A percentile compares a stretch with the other conserved stretches of the same genome.
Evolutionary conservation across 2,113 vertebrate genomes (phyloP).

Genomic region (Dromas ardeola): DNA sequence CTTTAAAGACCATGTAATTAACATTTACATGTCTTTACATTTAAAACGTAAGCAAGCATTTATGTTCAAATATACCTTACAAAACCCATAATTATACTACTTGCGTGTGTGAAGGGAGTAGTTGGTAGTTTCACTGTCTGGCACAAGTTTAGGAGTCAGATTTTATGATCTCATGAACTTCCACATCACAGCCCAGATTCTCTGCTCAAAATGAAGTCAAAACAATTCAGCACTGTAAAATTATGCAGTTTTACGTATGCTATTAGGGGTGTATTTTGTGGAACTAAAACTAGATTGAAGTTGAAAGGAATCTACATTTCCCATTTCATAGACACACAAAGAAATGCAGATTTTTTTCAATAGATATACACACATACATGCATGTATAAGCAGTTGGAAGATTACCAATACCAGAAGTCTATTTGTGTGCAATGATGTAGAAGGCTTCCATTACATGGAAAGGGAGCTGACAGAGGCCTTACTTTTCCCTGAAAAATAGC

Average conservation of each 20-base stretch:
- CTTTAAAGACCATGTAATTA: neutral
- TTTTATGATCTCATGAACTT: slow-evolving; percentile 43
- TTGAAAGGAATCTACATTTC: neutral
- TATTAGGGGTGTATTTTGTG: neutral
- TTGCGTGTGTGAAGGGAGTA: neutral
- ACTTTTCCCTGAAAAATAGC: neutral
- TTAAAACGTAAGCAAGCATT: neutral
- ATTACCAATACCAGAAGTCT: neutral
- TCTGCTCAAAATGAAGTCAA: neutral
- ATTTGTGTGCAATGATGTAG: neutral
- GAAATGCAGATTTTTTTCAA: neutral
- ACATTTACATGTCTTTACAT: neutral
- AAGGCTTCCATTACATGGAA: neutral
- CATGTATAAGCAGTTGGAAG: neutral
- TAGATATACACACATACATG: neutral
- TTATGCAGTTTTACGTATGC: neutral
- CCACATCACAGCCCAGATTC: neutral
- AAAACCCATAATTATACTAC: neutral
- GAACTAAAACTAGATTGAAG: neutral
- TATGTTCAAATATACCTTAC: neutral
- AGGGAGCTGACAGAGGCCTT: neutral
- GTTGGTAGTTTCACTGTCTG: neutral
- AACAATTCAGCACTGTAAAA: neutral
- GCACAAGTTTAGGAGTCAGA: neutral
- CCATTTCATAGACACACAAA: neutral